Base-by-base conservation (phyloP, 2,888 invertebrate species). In the Trissoscelio sp. region DNA sequence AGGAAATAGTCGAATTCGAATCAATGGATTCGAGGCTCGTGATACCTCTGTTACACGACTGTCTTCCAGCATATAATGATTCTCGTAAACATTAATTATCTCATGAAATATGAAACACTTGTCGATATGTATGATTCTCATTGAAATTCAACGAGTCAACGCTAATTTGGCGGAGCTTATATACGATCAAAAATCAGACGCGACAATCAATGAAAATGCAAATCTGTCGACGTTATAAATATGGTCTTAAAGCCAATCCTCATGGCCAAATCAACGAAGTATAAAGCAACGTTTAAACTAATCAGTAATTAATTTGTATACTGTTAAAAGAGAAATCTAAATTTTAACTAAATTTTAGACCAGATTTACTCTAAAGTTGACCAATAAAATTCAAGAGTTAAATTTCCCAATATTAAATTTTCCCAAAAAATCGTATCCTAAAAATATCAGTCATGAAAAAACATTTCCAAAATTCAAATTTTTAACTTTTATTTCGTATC, bases 21-120 rank as follows among this genome's bases (percentile, higher is more conserved):
- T 83, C 73, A 67, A 82, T 85, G 80, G 79, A 82, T 82, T 83
- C 78, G 79, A 78, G 67, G 51, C 75, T 64, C 48, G 62, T 16
- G 57, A 64, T 48, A 31, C 48, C 37, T n/a, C 7, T 9, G 14
- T 60, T 44, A 16, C 18, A 9, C 18, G 37, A 20, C 46, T 69
- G 67, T 44, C 74, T 69, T 60, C 37, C 37, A n/a, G 14, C 20
- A 62, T 39, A 73, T 24, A 24, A 79, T 69, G 55, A 62, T 57
- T 80, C 58, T 51, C 46, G 48, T 75, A 86, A 86, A 88, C 89
- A 89, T 88, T 90, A 90, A 90, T 90, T 90, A 88, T 87, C 88
- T 89, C 88, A 88, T 90, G 89, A 87, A 89, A 90, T 90, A 90
- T 89, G 88, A 89, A 89, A 89, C 86, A 85, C 85, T 84, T 85